phyloP scores from a whole-genome alignment of 2,888 invertebrate species.

The Cantharis rufa region DNA sequence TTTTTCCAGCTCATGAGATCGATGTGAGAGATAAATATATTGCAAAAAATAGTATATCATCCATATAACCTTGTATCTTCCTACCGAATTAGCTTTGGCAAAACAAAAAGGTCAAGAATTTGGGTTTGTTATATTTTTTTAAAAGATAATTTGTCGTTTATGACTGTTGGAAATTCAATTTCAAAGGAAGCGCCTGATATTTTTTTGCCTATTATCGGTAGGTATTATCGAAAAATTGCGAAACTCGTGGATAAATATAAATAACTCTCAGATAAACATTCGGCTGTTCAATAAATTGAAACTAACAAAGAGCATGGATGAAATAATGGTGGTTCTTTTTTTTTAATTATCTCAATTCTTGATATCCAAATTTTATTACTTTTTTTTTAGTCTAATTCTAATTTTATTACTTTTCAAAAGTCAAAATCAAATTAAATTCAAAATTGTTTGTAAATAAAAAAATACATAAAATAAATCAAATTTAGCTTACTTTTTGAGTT shows the following conservation, averaged over 20 bases:
- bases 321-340: too few relatives aligned
- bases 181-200: background rate
- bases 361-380: too few relatives aligned
- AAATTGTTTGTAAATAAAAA: background rate
- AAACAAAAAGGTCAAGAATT: background rate
- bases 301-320: too few relatives aligned
- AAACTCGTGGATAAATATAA: background rate
- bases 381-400: too few relatives aligned
- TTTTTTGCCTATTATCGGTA: background rate
- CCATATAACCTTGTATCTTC: background rate
- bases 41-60: too few relatives aligned
- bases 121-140: background rate
- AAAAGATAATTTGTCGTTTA: background rate
- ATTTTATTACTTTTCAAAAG: too few relatives aligned
- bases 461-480: background rate
- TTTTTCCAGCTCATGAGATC: too few relatives aligned
- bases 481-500: background rate
- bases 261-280: too few relatives aligned
- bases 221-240: background rate
- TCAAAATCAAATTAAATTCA: background rate
- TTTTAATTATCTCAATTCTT: too few relatives aligned
- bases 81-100: background rate
- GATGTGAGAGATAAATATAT: too few relatives aligned
- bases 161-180: background rate
- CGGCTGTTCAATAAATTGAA: too few relatives aligned